Evolutionary conservation across 2,113 vertebrate genomes (phyloP).

Genomic region (Physeter macrocephalus): DNA sequence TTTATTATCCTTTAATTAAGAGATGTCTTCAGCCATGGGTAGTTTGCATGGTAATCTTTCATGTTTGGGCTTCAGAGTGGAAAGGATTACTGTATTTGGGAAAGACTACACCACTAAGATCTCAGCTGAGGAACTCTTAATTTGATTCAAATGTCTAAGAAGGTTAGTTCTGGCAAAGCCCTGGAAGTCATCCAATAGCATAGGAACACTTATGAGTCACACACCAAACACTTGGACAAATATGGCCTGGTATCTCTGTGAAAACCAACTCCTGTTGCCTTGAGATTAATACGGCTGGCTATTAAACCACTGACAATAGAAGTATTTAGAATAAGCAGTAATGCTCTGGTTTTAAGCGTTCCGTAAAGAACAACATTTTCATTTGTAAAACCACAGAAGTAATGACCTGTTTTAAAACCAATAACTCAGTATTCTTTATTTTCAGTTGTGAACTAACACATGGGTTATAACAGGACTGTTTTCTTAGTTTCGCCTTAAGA

Average conservation of each 20-base stretch:
- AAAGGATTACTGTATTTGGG: conserved; percentile 85
- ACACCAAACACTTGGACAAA: conserved; percentile 82
- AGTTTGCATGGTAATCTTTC: not conserved
- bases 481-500: not conserved
- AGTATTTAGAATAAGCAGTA: conserved; percentile 20
- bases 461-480: not conserved
- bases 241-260: conserved; percentile 83
- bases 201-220: conserved; percentile 80
- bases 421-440: not conserved
- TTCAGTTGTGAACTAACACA: not conserved
- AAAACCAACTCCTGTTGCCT: conserved; percentile 67
- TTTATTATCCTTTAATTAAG: not conserved
- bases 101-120: conserved; percentile 69
- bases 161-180: conserved; percentile 75
- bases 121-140: conserved; percentile 74
- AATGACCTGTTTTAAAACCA: not conserved
- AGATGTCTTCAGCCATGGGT: not conserved
- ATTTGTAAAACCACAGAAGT: not conserved
- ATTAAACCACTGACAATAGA: conserved; percentile 26
- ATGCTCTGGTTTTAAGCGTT: not conserved
- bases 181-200: conserved; percentile 76
- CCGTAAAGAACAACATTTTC: not conserved
- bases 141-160: conserved; percentile 77
- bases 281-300: conserved; percentile 74
- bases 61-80: conserved; percentile 59